Percentiles rank a stretch among this genome's conserved stretches.
Conservation (phyloP, 2,797 vertebrate genomes). For the Chaunax sp. region DNA sequence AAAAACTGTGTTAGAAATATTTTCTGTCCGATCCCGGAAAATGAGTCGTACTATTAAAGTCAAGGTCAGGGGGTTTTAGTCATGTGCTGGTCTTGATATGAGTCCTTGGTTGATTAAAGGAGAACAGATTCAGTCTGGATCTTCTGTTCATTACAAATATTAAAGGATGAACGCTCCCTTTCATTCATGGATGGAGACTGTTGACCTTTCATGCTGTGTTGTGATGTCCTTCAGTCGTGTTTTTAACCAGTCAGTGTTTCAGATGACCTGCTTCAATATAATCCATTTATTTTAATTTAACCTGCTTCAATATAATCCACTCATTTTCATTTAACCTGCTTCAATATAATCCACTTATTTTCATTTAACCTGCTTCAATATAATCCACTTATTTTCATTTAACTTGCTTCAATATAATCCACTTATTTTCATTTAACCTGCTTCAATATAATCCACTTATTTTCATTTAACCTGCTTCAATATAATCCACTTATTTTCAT, state of each 20-base stretch:
- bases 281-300: no score
- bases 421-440: no score
- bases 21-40: constrained; percentile 32
- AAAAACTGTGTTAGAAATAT: constrained; percentile 19
- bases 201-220: neutral
- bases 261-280: no score
- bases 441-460: no score
- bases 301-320: no score
- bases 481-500: no score
- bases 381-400: no score
- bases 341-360: no score
- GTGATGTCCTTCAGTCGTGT: neutral
- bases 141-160: constrained; percentile 10
- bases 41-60: constrained; percentile 19
- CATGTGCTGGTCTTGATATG: neutral
- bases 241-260: constrained; percentile 7
- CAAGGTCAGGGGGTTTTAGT: constrained; percentile 22
- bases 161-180: neutral
- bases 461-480: no score
- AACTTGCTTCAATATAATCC: no score
- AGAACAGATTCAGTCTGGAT: constrained; percentile 5
- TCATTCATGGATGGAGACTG: constrained; percentile 1
- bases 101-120: constrained; percentile 8
- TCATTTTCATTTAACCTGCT: no score
- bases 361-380: no score